A percentile compares a stretch with the other conserved stretches of the same genome.
Evolutionary conservation across 2,113 vertebrate species (phyloP).

Genomic region (Prunella himalayana): DNA sequence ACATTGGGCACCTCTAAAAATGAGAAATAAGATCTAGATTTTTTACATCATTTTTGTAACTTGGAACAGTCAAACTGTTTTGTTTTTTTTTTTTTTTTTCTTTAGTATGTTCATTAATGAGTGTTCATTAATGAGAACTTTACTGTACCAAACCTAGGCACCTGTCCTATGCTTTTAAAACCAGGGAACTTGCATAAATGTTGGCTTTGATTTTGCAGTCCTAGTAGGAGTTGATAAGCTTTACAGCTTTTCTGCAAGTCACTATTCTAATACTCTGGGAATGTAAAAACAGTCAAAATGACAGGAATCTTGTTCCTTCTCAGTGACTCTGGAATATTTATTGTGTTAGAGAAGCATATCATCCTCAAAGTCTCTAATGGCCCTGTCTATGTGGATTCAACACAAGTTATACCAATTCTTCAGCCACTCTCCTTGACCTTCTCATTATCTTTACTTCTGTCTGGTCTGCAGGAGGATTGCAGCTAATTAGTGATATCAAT

Average conservation of each 20-base stretch:
- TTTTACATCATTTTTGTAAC: not conserved
- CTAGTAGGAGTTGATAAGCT: not conserved
- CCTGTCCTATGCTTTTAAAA: not conserved
- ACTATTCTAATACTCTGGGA: not conserved
- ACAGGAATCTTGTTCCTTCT: not conserved
- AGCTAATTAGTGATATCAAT: not conserved
- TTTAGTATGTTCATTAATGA: not conserved
- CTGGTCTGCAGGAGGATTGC: not conserved
- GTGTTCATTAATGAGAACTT: not conserved
- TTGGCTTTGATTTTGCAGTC: not conserved
- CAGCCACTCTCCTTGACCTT: not conserved
- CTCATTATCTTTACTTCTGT: not conserved
- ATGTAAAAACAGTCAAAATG: not conserved
- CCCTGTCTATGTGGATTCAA: not conserved
- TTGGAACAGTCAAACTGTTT: not conserved
- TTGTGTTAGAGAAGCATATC: not conserved
- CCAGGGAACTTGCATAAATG: rapidly evolving
- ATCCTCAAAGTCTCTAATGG: not conserved
- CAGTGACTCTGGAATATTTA: not conserved
- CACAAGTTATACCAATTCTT: not conserved
- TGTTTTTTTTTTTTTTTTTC: not conserved
- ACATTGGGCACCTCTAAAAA: not conserved
- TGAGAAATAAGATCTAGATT: not conserved
- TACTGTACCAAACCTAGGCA: not conserved
- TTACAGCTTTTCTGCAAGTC: not conserved